Evolutionary conservation across 1,140 invertebrate species (phyloP), one percentile per base, ranked within the genome.

Genomic region (Drosophila mayri): DNA sequence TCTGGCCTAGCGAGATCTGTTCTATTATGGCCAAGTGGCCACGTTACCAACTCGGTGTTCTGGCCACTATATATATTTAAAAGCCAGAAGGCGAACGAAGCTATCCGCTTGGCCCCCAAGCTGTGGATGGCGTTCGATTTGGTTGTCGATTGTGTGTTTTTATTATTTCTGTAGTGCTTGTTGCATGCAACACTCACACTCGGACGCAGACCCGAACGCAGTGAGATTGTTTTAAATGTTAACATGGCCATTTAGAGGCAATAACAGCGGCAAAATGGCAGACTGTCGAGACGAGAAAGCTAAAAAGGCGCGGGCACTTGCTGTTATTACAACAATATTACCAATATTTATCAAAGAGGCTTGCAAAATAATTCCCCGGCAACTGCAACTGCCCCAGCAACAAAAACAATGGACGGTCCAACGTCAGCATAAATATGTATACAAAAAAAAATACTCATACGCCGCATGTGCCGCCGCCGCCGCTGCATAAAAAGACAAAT

Each of bases 221-320:
- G 86, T 90, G 85, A 90, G 85, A 90, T 90, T 90, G 85, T 90
- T 90, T 90, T 90, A 90, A 87, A 90, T 90, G 85, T 90, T 90
- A 90, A 90, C 85, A 90, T 90, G 86, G 86, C 85, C 85, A 90
- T 90, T 90, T 90, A 90, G 85, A 90, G 85, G 85, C 85, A 90
- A 90, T 90, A 90, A 90, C 85, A 90, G 85, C 85, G 85, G 86
- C 85, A 90, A 90, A 90, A 90, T 90, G 85, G 85, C 86, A 90
- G 81, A 79, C 60, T 44, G 55, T 79, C 61, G 60, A 76, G 32
- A 57, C 54, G 78, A 86, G 84, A 84, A 87, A 87, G 79, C 76
- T 62, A 77, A 75, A 77, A 84, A 88, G 84, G 84, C 84, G 84
- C 84, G 84, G 84, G 80, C 84, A 88, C 84, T 87, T 88, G 84